These are phyloP conservation scores for Myodes glareolus DNA, from an alignment of 2,113 vertebrate species.

Conservation along the genomic window DNA sequence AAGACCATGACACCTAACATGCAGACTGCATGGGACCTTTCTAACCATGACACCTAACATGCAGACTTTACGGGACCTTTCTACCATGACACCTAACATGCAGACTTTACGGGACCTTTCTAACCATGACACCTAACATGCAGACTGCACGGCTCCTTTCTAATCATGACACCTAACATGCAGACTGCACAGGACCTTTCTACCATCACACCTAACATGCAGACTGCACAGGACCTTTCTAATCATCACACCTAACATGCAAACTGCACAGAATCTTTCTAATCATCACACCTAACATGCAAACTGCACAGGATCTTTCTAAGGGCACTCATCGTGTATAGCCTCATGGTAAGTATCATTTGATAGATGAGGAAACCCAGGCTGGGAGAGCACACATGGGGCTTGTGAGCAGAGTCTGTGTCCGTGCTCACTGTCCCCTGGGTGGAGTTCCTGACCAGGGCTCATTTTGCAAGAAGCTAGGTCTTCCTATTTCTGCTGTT, in stretches of 20 bases:
- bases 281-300: not conserved
- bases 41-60: not conserved
- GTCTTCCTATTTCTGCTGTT: not conserved
- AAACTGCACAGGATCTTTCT: not conserved
- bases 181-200: not conserved
- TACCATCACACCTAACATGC: too few relatives aligned
- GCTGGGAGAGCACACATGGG: not conserved
- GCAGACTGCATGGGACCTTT: not conserved
- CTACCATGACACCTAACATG: not conserved
- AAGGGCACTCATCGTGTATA: not conserved
- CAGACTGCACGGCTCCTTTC: not conserved
- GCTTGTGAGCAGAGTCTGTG: too few relatives aligned
- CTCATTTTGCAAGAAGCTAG: not conserved
- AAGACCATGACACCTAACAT: not conserved
- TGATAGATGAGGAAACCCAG: slow-evolving; percentile 10
- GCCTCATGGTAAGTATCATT: not conserved
- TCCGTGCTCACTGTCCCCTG: not conserved
- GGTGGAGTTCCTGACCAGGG: not conserved
- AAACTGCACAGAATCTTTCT: too few relatives aligned
- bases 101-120: too few relatives aligned
- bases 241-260: too few relatives aligned
- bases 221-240: not conserved
- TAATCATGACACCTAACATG: not conserved
- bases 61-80: not conserved
- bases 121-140: too few relatives aligned